A percentile compares a stretch with the other conserved stretches of the same genome.
These are phyloP conservation scores for Callosobruchus maculatus DNA, from an alignment of 2,888 invertebrate species.

Conservation along the genomic window DNA sequence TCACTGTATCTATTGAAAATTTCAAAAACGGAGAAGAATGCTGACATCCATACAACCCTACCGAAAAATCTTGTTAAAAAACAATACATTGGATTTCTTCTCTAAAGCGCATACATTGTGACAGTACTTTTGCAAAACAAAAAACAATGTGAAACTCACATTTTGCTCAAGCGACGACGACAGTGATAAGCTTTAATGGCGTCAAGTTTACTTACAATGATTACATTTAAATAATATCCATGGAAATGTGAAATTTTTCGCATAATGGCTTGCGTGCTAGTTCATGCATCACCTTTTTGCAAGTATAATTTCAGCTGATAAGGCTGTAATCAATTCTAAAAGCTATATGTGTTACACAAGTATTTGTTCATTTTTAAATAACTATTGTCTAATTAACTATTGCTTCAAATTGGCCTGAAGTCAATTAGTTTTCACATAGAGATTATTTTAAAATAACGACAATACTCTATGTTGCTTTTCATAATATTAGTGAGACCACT, in stretches of 20 bases:
- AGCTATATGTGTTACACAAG: neutral
- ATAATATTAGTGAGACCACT: too few species aligned
- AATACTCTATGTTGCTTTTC: too few species aligned
- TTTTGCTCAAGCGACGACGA: too few species aligned
- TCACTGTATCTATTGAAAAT: too few species aligned
- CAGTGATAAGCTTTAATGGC: neutral
- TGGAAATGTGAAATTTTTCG: conserved; percentile 22
- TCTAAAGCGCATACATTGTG: too few species aligned
- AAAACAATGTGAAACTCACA: too few species aligned
- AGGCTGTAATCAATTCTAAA: neutral
- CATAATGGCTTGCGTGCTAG: conserved; percentile 19
- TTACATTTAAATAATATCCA: conserved; percentile 23
- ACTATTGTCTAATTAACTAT: neutral
- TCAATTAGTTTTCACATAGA: neutral
- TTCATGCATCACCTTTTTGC: conserved; percentile 18
- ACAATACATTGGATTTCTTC: too few species aligned
- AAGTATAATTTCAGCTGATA: conserved; percentile 23
- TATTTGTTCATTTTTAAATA: neutral
- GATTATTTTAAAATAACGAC: too few species aligned
- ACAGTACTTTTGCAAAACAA: too few species aligned
- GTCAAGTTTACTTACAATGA: conserved; percentile 4
- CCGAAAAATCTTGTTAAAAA: too few species aligned
- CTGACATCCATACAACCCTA: too few species aligned
- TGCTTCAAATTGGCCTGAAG: neutral
- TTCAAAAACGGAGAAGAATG: too few species aligned